Base-by-base conservation (phyloP, 2,888 invertebrate genomes). In the Rotaria macrura region DNA sequence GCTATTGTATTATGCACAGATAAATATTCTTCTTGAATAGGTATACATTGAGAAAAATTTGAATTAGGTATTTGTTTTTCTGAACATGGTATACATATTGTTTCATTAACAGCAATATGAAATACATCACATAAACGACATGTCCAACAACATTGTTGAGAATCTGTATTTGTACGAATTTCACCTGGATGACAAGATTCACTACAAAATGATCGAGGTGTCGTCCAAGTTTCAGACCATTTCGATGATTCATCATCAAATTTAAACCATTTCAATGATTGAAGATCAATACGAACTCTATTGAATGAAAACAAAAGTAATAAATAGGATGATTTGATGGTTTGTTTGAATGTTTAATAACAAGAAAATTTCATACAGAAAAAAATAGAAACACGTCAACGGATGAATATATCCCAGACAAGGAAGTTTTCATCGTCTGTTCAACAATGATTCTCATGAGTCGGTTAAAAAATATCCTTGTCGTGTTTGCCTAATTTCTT, bases 71-170 rank as follows among this genome's bases (percentile, higher is more conserved):
- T 12, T 43, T 79, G 43, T 25, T 79, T 43, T n/a, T 43, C n/a
- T 79, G 43, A 10, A 79, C 79, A 79, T 25, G 43, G 2, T n/a
- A 4, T 2, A 79, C 79, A 79, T 23, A 14, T n/a, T 79, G 79
- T 40, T 25, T 79, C 79, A 43, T 79, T 79, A 25, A 79, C n/a
- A 5, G 79, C n/a, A 43, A 79, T 79, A 12, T 43, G 40, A 79
- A 79, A 79, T 43, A 43, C 2, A 0, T 79, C 79, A 79, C 79
- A 79, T 43, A 25, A 12, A 25, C 79, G 79, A 43, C 79, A 79
- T 79, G 79, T 79, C 79, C 79, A 79, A 43, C 79, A 79, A 43
- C 79, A 79, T 43, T 79, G 79, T n/a, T 79, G 79, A 38, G 43
- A 43, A 43, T 79, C 79, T 20, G 10, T 43, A 43, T 25, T 43